These are phyloP conservation scores for Cyprinodon variegatus DNA, from an alignment of 2,113 vertebrate genomes.

Conservation along the genomic window DNA sequence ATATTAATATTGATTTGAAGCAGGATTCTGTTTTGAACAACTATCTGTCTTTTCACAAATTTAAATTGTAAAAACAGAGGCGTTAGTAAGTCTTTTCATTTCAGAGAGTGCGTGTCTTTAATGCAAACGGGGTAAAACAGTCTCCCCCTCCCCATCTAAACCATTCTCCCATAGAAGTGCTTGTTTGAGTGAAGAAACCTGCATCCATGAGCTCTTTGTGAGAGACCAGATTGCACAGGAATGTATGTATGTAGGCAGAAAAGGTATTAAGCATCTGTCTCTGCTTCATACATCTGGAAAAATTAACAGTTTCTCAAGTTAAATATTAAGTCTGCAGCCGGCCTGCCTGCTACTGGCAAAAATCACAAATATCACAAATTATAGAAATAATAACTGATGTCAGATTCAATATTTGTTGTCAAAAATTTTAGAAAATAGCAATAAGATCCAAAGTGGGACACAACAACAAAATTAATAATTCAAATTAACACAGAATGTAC, in stretches of 20 bases:
- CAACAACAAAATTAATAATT: background rate
- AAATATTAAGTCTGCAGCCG: constrained; percentile 22
- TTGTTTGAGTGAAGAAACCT: background rate
- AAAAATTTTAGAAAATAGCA: background rate
- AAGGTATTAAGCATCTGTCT: constrained; percentile 74
- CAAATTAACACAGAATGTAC: background rate
- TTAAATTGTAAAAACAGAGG: too few relatives aligned
- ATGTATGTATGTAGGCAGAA: constrained; percentile 15
- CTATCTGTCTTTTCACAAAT: background rate
- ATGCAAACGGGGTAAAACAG: too few relatives aligned
- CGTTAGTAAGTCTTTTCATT: background rate
- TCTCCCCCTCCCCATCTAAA: too few relatives aligned
- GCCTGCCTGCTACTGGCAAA: background rate
- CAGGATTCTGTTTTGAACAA: background rate
- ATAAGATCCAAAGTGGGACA: background rate
- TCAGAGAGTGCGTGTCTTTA: background rate
- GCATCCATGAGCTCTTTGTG: constrained; percentile 26
- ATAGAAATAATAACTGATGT: background rate
- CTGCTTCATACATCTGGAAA: constrained; percentile 27
- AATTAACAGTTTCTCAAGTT: constrained; percentile 36
- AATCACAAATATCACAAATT: background rate
- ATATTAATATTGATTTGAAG: too few relatives aligned
- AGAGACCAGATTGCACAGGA: constrained; percentile 12
- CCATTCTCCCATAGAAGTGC: constrained; percentile 12
- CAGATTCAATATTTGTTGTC: background rate